Base-by-base conservation (phyloP, 2,888 invertebrate genomes). In the Ophion slaviceki region DNA sequence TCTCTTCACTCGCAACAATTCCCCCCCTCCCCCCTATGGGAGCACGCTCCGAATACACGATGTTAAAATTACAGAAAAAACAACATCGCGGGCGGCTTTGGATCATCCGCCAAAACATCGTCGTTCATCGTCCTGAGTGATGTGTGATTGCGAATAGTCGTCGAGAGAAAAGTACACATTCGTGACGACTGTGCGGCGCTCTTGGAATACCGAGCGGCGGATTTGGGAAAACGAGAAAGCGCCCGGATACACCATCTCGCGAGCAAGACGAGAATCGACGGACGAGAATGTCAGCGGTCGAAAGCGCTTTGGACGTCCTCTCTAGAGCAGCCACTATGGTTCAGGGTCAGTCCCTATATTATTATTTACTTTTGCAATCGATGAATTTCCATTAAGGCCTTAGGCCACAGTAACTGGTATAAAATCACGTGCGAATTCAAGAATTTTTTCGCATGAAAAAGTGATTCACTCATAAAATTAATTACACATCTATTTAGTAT, bases 321-420 rank as follows among this genome's bases (percentile, higher is more conserved):
- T 98, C 98, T 89, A 96, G 98, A 91, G 98, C 98, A 86, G 98
- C 98, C 32, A 97, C 97, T 32, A 98, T 98, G 97, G 96, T 98
- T 90, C 97, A 97, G 94, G 97, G 93, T 94, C 90, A 91, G 93
- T 92, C 78, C 72, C 82, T 61, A 40, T 68, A 24, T 67, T 68
- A 24, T 67, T 57, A 61, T 68, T 36, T 59, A 70, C 10, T 8
- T 45, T 45, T 6, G 45, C 4, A 59, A 8, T 59, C 59, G 14
- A 6, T 59, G n/a, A 66, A 3, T 20, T 11, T 28, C 3, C 20
- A 20, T 28, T 62, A 4, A 24, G 45, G 45, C 24, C 24, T 24
- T 24, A 24, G 24, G 24, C 24, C 24, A 24, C 24, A 24, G 10
- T 8, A 45, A 45, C 45, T 3, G 7, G 45, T 10, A 45, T 45